Percentiles rank a stretch among this genome's conserved stretches.
Evolutionary conservation across 35 echinoderm and acorn worm species (phyloP).

Genomic region (Strongylocentrotus purpuratus): DNA sequence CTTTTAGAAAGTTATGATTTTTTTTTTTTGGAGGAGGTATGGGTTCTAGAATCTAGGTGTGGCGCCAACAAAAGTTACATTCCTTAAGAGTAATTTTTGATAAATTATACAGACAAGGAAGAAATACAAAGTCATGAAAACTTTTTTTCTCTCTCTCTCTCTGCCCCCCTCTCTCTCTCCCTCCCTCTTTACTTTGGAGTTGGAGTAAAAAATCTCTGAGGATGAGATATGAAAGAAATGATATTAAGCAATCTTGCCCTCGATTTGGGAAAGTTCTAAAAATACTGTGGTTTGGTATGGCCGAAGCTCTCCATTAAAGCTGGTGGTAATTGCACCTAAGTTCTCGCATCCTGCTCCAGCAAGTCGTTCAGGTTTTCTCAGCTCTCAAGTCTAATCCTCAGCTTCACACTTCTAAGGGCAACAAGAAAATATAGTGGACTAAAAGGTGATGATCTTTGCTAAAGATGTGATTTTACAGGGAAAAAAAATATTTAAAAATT

Average conservation of each 20-base stretch:
- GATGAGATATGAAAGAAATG: background rate
- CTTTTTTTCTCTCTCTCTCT: no score
- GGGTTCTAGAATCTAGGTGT: no score
- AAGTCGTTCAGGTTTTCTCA: background rate
- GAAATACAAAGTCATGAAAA: no score
- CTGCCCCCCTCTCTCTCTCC: no score
- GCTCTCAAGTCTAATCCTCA: background rate
- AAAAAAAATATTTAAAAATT: no score
- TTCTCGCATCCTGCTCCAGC: constrained; percentile 25
- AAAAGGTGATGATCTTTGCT: background rate
- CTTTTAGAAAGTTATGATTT: no score
- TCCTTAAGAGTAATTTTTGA: no score
- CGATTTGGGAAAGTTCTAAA: background rate
- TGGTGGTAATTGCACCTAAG: constrained; percentile 25
- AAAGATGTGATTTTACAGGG: background rate
- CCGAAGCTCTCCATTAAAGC: background rate
- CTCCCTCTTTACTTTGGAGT: no score
- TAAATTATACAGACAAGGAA: no score
- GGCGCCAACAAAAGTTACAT: no score
- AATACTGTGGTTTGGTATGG: background rate
- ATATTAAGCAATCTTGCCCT: background rate
- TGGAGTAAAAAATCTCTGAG: background rate
- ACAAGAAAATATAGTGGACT: background rate
- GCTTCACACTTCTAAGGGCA: background rate
- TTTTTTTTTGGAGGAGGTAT: no score